phyloP scores from a whole-genome alignment of 35 echinoderm and acorn worm genomes.

The Hemicentrotus pulcherrimus region DNA sequence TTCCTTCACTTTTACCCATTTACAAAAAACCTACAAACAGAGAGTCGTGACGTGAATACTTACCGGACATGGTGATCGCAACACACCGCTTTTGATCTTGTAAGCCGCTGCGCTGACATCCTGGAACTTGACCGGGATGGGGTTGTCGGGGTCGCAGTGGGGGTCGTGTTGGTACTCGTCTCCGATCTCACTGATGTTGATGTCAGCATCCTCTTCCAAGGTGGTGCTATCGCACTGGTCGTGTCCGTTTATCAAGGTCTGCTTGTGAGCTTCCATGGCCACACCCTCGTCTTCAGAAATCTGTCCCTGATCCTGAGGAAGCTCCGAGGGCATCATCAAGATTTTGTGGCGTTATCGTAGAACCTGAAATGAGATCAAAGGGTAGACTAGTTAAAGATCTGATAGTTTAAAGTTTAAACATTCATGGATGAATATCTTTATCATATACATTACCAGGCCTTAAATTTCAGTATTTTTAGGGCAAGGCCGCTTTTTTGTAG shows the following conservation, averaged over 20 bases:
- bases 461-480: too few relatives aligned
- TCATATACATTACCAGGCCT: not conserved
- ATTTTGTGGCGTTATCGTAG: too few relatives aligned
- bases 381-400: not conserved
- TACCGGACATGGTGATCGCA: conserved; percentile 92
- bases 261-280: not conserved
- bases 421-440: not conserved
- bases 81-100: conserved; percentile 89
- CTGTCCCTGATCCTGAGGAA: not conserved
- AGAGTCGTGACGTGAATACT: not conserved
- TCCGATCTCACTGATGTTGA: conserved; percentile 28
- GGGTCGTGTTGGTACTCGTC: conserved; percentile 72
- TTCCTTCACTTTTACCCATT: not conserved
- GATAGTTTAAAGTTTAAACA: not conserved
- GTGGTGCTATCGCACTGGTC: not conserved
- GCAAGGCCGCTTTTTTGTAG: too few relatives aligned
- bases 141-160: conserved; percentile 87
- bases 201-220: not conserved
- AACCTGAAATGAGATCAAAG: not conserved
- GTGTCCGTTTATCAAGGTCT: not conserved
- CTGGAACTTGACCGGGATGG: conserved; percentile 85
- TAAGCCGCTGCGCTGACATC: conserved; percentile 98
- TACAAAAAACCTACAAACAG: too few relatives aligned
- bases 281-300: not conserved
- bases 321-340: not conserved